Evolutionary conservation across 2,888 invertebrate genomes (phyloP).

Genomic region (Myopa testacea): DNA sequence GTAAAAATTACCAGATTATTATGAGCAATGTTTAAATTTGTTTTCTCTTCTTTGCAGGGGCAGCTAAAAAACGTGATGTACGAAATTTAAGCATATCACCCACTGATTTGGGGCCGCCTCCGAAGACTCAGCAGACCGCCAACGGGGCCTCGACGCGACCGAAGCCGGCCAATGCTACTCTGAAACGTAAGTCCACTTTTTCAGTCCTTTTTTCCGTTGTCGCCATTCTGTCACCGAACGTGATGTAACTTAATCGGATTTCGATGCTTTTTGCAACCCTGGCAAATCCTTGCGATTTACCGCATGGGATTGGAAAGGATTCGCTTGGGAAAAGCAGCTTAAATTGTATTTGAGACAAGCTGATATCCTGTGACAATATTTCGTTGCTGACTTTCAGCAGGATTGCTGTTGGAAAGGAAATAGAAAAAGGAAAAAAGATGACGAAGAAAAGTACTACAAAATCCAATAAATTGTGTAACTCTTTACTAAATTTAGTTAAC

Average conservation of each 20-base stretch:
- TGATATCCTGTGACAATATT: too few relatives aligned
- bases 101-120: conserved; percentile 68
- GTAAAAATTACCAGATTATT: conserved; percentile 17
- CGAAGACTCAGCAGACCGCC: conserved; percentile 67
- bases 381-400: too few relatives aligned
- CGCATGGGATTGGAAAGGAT: too few relatives aligned
- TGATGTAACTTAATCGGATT: conserved; percentile 66
- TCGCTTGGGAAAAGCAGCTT: too few relatives aligned
- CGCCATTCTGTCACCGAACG: neutral
- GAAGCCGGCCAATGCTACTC: conserved; percentile 59
- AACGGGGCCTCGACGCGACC: conserved; percentile 63
- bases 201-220: neutral
- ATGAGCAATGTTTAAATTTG: conserved; percentile 17
- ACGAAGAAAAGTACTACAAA: too few relatives aligned
- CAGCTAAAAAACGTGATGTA: conserved; percentile 69
- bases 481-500: too few relatives aligned
- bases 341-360: too few relatives aligned
- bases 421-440: too few relatives aligned
- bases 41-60: conserved; percentile 59
- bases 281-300: conserved; percentile 76
- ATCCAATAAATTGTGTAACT: too few relatives aligned
- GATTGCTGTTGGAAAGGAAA: too few relatives aligned
- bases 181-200: conserved; percentile 62
- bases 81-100: conserved; percentile 69
- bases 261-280: neutral